Base-by-base conservation (phyloP, 2,113 vertebrate genomes). In the Sceloporus undulatus region DNA sequence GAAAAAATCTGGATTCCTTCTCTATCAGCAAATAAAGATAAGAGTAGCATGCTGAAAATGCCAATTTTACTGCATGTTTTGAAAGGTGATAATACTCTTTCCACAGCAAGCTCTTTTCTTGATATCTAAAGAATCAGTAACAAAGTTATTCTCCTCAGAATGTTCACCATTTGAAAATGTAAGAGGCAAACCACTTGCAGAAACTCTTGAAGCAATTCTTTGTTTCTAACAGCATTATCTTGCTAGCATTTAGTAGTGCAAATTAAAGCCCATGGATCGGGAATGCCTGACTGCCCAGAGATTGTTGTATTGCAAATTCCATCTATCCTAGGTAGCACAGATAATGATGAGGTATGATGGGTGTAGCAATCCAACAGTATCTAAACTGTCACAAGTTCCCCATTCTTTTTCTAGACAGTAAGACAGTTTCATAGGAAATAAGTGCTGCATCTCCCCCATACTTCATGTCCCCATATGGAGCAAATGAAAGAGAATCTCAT, bases 21-120 rank as follows among this genome's bases (percentile, higher is more conserved):
- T 95, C 95, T 94, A 95, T 94, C 95, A 97, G 97, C 96, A 97
- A 96, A 97, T 97, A 97, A 97, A 97, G 96, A 97, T 97, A 97
- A 97, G 96, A 93, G 81, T 10, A 97, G 92, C 92, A 96, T 97
- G 94, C 93, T 96, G 91, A 96, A 97, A 97, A 97, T 95, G 93
- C 88, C 95, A 90, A 94, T 94, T 96, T 97, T 96, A 94, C 94
- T 96, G 79, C 94, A 84, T 93, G 87, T 94, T 96, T 95, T 94
- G 91, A 95, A 95, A 94, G 91, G 94, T 90, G 94, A 96, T 96
- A 96, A 96, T 71, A 34, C 79, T 87, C 62, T 94, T 96, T 93
- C 89, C 88, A 94, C 90, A 90, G 93, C 40, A 96, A 96, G 94
- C 90, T 95, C 95, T 95, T 82, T 94, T 94, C 91, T 90, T 90